Evolutionary conservation across 2,797 vertebrate species (phyloP).

Genomic region (Smutsia gigantea): DNA sequence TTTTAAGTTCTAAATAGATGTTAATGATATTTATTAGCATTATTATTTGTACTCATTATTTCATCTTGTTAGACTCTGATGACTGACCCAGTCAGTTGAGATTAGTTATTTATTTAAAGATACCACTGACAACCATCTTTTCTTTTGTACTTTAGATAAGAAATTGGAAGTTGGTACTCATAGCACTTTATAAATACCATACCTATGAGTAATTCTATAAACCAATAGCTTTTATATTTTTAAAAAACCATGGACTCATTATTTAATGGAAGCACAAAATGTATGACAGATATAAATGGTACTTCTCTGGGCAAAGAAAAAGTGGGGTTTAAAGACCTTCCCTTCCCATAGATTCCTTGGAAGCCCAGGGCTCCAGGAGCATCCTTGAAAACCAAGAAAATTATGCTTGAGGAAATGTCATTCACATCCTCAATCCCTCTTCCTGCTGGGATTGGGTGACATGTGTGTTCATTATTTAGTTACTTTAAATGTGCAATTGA

Average conservation of each 20-base stretch:
- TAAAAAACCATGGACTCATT: constrained; percentile 22
- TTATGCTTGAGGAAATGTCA: background rate
- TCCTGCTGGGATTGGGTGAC: background rate
- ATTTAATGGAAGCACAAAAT: background rate
- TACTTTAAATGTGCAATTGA: background rate
- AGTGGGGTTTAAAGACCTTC: background rate
- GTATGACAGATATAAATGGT: background rate
- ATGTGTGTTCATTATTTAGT: background rate
- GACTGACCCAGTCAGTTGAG: background rate
- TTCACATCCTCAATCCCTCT: background rate
- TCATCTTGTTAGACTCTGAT: background rate
- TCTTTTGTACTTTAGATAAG: constrained; percentile 43
- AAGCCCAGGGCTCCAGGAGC: background rate
- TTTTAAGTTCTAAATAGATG: background rate
- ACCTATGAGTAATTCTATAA: background rate
- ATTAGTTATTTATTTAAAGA: constrained; percentile 12
- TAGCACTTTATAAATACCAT: background rate
- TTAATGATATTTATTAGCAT: background rate
- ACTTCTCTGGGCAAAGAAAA: background rate
- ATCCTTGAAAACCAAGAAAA: background rate
- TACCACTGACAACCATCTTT: background rate
- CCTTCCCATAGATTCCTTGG: background rate
- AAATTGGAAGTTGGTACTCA: constrained; percentile 20
- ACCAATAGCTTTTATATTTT: background rate
- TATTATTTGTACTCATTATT: constrained; percentile 31